Base-by-base conservation (phyloP, 1,140 invertebrate species). In the Coptotermes formosanus region DNA sequence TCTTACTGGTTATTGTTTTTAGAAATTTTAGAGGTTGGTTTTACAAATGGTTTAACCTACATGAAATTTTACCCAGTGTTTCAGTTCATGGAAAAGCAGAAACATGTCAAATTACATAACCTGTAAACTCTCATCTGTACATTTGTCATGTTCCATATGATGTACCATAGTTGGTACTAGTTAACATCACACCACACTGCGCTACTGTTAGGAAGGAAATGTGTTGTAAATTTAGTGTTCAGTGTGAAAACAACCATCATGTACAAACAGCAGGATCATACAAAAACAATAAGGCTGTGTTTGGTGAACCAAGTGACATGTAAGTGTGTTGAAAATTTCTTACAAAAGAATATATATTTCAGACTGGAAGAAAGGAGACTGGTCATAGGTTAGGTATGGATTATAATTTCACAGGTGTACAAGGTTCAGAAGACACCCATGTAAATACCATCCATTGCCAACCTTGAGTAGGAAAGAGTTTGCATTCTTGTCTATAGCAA, bases 211-310 rank as follows among this genome's bases (percentile, higher is more conserved):
- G 25, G 14, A 30, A 30, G 25, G n/a, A 75, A 75, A 2, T 75
- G 2, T 30, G n/a, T 75, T 75, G 64, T 75, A 75, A 75, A 75
- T 75, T 30, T 25, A 75, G 64, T 75, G 64, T 75, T 75, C n/a
- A 75, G 3, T 75, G n/a, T 75, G 9, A 75, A 75, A 75, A 9
- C 64, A 75, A 75, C n/a, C 64, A 75, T 16, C n/a, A 6, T 75
- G 25, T 75, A 75, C 64, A 75, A 75, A 75, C 64, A 75, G n/a
- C 11, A 75, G 64, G n/a, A 75, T 75, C n/a, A 75, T 75, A 75
- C n/a, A 14, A 75, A 75, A 75, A 75, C 25, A 30, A 75, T 25
- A 75, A 30, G 64, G 64, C 64, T 75, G 64, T 75, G 64, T 75
- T 75, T 75, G 64, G n/a, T 25, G 64, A 75, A 25, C 64, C 64